Percentiles rank a stretch among this genome's conserved stretches.
phyloP scores from a whole-genome alignment of 1,140 invertebrate species.

The Dufourea novaeangliae region DNA sequence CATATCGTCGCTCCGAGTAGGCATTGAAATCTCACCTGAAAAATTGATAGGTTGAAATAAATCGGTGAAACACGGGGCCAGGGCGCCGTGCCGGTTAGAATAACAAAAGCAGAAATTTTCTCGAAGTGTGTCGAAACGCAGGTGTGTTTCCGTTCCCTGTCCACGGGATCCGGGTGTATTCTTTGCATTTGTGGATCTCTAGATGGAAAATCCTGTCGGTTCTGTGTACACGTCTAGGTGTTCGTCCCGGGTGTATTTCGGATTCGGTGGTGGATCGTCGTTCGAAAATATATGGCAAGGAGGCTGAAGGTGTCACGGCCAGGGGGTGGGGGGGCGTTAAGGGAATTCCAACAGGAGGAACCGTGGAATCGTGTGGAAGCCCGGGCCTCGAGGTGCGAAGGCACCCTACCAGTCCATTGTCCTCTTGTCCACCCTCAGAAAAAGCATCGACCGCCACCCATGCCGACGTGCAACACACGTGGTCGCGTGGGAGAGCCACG shows the following conservation, averaged over 20 bases:
- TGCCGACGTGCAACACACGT: neutral
- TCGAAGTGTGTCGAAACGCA: neutral
- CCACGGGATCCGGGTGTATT: neutral
- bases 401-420: conserved; percentile 66
- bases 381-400: conserved; percentile 57
- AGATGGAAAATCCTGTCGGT: conserved; percentile 3
- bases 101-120: neutral
- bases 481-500: conserved; percentile 14
- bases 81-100: neutral
- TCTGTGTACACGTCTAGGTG: neutral
- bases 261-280: conserved; percentile 36
- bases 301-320: too few species aligned
- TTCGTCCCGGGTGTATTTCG: conserved; percentile 31
- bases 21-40: neutral
- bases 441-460: conserved; percentile 19
- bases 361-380: conserved; percentile 45
- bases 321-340: conserved; percentile 36
- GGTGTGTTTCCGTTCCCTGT: conserved; percentile 15
- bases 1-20: neutral
- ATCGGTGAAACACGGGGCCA: neutral
- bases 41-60: conserved; percentile 6
- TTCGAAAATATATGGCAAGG: conserved; percentile 6
- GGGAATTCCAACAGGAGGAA: conserved; percentile 48
- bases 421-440: conserved; percentile 45
- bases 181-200: neutral